Percentiles rank a stretch among this genome's conserved stretches.
Evolutionary conservation across 2,797 vertebrate species (phyloP).

Genomic region (Gadopsis bispinosus): DNA sequence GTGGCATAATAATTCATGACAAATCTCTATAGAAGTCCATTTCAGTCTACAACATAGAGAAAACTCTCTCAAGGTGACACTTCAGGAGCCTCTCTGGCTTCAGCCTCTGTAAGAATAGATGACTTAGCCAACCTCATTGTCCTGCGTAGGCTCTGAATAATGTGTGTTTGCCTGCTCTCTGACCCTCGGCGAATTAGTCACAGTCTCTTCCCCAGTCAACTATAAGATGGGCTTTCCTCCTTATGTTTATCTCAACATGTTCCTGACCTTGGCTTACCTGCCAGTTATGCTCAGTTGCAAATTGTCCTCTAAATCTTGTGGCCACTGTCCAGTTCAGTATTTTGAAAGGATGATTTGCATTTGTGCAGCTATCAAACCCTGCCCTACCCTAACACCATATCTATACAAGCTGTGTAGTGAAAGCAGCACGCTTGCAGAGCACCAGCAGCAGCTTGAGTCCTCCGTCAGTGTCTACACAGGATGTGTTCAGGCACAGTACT

Average conservation of each 20-base stretch:
- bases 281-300: constrained; percentile 64
- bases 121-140: constrained; percentile 75
- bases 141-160: constrained; percentile 81
- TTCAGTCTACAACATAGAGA: constrained; percentile 43
- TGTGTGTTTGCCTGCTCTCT: constrained; percentile 83
- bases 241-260: constrained; percentile 80
- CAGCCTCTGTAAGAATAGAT: constrained; percentile 72
- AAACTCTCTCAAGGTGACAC: constrained; percentile 76
- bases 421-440: constrained; percentile 1
- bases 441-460: constrained; percentile 22
- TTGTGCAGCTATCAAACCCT: constrained; percentile 13
- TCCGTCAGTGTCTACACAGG: constrained; percentile 28
- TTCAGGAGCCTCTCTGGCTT: constrained; percentile 60
- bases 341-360: constrained; percentile 50
- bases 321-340: constrained; percentile 45
- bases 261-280: constrained; percentile 77
- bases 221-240: constrained; percentile 73
- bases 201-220: constrained; percentile 72
- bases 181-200: constrained; percentile 84
- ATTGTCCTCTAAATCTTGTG: constrained; percentile 60
- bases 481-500: constrained; percentile 23
- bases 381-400: not conserved
- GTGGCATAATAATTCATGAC: constrained; percentile 48
- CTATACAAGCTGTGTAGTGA: constrained; percentile 20
- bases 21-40: constrained; percentile 41